These are phyloP conservation scores for Leucoma salicis DNA, from an alignment of 2,888 invertebrate genomes.

Conservation along the genomic window DNA sequence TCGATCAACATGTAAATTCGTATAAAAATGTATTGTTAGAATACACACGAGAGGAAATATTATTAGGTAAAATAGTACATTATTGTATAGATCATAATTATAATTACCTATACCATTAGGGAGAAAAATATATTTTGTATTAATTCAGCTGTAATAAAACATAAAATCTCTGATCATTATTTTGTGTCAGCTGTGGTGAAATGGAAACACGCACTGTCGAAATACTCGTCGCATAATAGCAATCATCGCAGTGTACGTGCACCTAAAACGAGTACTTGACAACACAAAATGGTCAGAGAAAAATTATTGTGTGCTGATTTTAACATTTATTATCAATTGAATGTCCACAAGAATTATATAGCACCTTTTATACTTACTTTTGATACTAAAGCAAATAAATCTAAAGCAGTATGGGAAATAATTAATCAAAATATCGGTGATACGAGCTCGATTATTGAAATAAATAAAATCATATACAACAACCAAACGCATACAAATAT, in stretches of 20 bases:
- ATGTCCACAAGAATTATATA: neutral
- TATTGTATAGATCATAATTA: conserved; percentile 6
- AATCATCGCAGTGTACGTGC: neutral
- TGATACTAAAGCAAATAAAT: no score
- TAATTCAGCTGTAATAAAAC: conserved; percentile 2
- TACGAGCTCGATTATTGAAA: no score
- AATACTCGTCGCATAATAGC: neutral
- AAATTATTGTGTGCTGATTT: neutral
- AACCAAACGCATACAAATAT: no score
- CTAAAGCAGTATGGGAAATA: no score
- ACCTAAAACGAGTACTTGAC: neutral
- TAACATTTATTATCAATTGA: neutral
- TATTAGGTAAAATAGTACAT: conserved; percentile 1
- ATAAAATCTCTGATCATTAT: conserved; percentile 3
- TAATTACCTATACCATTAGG: no score
- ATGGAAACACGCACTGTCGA: neutral
- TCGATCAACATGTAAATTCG: neutral
- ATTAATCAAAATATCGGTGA: no score
- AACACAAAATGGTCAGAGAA: neutral
- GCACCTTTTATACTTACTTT: neutral
- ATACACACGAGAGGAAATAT: conserved; percentile 4
- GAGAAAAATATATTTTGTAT: neutral
- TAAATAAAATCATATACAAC: no score
- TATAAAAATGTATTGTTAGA: conserved; percentile 1
- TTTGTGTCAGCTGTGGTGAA: neutral